phyloP scores from a whole-genome alignment of 2,888 invertebrate genomes.

The Chymomyza caudatula region DNA sequence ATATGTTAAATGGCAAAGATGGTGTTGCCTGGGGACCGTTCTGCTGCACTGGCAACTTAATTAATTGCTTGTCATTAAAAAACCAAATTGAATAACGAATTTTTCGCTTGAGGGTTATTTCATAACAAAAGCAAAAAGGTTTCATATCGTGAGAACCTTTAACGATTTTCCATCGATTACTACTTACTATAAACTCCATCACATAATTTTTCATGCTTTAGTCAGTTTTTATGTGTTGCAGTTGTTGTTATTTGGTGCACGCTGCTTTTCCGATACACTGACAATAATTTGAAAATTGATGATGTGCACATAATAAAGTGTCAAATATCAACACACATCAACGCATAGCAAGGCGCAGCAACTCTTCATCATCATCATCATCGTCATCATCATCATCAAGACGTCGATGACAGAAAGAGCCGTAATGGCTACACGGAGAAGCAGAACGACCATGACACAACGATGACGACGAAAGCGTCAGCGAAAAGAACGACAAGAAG shows the following conservation, averaged over 20 bases:
- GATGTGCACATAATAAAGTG: slow-evolving; percentile 74
- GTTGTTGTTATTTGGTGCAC: background rate
- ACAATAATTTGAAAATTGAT: slow-evolving; percentile 69
- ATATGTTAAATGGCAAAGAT: too few relatives aligned
- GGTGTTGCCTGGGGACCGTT: too few relatives aligned
- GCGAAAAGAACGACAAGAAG: background rate
- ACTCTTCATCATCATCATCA: slow-evolving; percentile 13
- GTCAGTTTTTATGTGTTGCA: background rate
- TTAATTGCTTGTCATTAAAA: too few relatives aligned
- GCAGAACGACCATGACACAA: slow-evolving; percentile 3
- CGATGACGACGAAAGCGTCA: slow-evolving; percentile 25
- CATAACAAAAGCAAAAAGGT: too few relatives aligned
- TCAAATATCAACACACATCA: slow-evolving; percentile 69
- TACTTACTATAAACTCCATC: background rate
- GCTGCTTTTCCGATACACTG: slow-evolving; percentile 26
- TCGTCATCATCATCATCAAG: slow-evolving; percentile 30
- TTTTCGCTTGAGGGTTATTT: background rate
- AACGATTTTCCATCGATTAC: background rate
- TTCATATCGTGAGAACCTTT: background rate
- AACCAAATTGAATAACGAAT: background rate
- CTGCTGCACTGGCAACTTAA: too few relatives aligned
- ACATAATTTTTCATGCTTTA: background rate
- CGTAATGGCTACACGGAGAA: slow-evolving; percentile 47
- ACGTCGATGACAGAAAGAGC: background rate
- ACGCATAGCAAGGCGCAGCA: slow-evolving; percentile 43